Evolutionary conservation across 2,888 invertebrate species (phyloP).

Genomic region (Argyra leucocephala): DNA sequence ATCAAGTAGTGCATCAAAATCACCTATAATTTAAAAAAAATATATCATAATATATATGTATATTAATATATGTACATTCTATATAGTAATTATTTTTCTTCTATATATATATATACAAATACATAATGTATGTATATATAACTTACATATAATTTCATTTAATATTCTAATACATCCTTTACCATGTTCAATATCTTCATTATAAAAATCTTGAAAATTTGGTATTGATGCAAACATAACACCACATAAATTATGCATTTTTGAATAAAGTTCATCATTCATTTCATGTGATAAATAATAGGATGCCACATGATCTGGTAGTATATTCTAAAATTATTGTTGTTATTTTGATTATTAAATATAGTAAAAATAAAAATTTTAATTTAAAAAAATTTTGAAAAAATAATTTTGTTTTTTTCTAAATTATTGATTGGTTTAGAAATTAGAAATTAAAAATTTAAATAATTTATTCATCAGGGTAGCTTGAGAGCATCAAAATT

Average conservation of each 20-base stretch:
- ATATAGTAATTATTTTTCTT: neutral
- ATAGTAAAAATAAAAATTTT: slow-evolving; percentile 2
- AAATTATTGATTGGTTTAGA: too few relatives aligned
- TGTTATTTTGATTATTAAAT: too few relatives aligned
- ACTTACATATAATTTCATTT: slow-evolving; percentile 90
- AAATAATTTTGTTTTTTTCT: neutral
- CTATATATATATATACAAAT: neutral
- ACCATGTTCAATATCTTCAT: slow-evolving; percentile 93
- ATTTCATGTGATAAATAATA: slow-evolving; percentile 83
- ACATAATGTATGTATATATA: neutral
- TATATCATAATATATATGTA: neutral
- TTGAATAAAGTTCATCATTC: slow-evolving; percentile 44
- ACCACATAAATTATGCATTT: slow-evolving; percentile 54
- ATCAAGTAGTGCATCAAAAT: slow-evolving; percentile 81
- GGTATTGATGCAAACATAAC: slow-evolving; percentile 97
- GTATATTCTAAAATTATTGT: slow-evolving; percentile 86
- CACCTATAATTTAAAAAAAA: slow-evolving; percentile 38
- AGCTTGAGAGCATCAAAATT: too few relatives aligned
- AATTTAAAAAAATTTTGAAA: neutral
- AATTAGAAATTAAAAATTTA: too few relatives aligned
- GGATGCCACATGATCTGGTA: slow-evolving; percentile 91
- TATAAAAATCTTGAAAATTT: slow-evolving; percentile 96
- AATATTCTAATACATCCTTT: slow-evolving; percentile 94
- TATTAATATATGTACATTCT: neutral
- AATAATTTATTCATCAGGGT: too few relatives aligned